These are phyloP conservation scores for Campoletis raptor DNA, from an alignment of 2,888 invertebrate species.

Conservation along the genomic window DNA sequence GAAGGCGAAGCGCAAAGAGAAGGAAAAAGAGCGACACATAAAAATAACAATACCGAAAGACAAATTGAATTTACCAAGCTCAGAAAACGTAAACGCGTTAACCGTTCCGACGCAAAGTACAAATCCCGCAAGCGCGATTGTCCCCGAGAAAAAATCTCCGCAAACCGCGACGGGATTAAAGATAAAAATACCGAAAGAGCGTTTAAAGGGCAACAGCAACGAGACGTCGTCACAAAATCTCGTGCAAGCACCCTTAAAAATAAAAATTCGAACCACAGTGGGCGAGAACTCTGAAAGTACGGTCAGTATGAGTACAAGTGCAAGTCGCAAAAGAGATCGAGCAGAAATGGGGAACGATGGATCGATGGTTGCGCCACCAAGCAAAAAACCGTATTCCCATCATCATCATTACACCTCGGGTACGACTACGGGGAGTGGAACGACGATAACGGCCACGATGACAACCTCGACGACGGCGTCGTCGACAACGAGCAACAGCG, in stretches of 20 bases:
- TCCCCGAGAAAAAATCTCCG: constrained; percentile 77
- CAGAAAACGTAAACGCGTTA: constrained; percentile 74
- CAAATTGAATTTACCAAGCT: constrained; percentile 84
- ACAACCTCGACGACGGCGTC: not conserved
- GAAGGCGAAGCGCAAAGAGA: constrained; percentile 91
- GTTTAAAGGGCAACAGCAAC: constrained; percentile 85
- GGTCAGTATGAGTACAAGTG: constrained; percentile 53
- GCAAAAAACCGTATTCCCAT: constrained; percentile 65
- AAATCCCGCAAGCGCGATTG: constrained; percentile 48
- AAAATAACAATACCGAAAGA: constrained; percentile 88
- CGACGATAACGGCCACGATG: constrained; percentile 49
- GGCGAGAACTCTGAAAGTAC: constrained; percentile 68
- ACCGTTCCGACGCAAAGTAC: constrained; percentile 17
- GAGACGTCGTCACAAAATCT: constrained; percentile 82
- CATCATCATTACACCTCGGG: constrained; percentile 39
- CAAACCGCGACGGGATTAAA: constrained; percentile 87
- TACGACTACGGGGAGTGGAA: constrained; percentile 6
- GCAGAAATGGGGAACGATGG: constrained; percentile 51
- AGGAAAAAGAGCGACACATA: constrained; percentile 88
- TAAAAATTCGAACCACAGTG: constrained; percentile 88
- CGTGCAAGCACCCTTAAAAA: constrained; percentile 86
- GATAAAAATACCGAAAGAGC: constrained; percentile 93
- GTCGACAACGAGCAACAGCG: constrained; percentile 70
- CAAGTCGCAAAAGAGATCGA: constrained; percentile 60
- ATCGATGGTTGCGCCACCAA: constrained; percentile 42